A percentile compares a stretch with the other conserved stretches of the same genome.
Evolutionary conservation across 1,140 invertebrate genomes (phyloP).

Genomic region (Calephelis nemesis): DNA sequence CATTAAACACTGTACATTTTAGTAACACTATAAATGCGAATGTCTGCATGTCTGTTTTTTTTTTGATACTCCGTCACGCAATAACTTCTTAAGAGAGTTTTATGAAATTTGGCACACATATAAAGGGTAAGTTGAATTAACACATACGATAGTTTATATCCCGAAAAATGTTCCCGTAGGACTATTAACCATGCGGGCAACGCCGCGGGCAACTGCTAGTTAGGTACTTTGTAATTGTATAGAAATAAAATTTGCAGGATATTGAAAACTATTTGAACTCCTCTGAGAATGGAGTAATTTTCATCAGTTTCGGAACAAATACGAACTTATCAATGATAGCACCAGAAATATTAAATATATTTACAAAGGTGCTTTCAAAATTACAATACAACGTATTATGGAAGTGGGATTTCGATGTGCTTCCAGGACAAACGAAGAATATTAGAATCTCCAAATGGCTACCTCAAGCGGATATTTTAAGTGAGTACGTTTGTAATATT

Average conservation of each 20-base stretch:
- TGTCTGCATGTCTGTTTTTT: too few species aligned
- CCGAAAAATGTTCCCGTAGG: too few species aligned
- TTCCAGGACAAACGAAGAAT: conserved; percentile 40
- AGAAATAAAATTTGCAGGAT: conserved; percentile 25
- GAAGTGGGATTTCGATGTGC: conserved; percentile 70
- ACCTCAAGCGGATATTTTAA: conserved; percentile 76
- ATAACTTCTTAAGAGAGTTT: too few species aligned
- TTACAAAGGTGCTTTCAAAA: conserved; percentile 67
- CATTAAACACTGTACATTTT: too few species aligned
- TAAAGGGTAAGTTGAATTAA: too few species aligned
- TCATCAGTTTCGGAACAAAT: conserved; percentile 55
- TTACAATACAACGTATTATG: conserved; percentile 74
- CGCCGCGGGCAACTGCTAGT: too few species aligned
- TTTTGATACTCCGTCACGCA: too few species aligned
- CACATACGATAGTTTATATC: too few species aligned
- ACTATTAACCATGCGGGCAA: too few species aligned
- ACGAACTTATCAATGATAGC: conserved; percentile 62
- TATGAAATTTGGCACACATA: too few species aligned
- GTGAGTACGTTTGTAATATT: conserved; percentile 41
- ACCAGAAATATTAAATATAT: conserved; percentile 43
- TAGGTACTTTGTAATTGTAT: too few species aligned
- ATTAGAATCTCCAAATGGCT: conserved; percentile 73
- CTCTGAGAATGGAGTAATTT: conserved; percentile 40
- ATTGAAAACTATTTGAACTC: conserved; percentile 31
- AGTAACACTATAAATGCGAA: too few species aligned